A percentile compares a stretch with the other conserved stretches of the same genome.
These are phyloP conservation scores for Lontra canadensis DNA, from an alignment of 2,113 vertebrate species.

Conservation along the genomic window DNA sequence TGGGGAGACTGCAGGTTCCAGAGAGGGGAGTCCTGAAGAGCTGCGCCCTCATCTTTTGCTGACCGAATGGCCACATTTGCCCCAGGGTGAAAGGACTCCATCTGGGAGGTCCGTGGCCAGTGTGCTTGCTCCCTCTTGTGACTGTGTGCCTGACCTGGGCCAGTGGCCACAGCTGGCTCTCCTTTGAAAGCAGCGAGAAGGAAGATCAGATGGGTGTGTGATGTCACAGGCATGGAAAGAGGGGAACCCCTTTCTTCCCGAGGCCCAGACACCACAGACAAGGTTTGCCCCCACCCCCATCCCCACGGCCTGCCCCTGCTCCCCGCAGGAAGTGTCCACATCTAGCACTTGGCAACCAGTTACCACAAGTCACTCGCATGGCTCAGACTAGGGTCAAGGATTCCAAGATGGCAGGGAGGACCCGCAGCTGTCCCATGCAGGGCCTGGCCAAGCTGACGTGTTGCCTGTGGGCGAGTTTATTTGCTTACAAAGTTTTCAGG, in stretches of 20 bases:
- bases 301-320: rapidly evolving
- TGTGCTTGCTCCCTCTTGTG: not conserved
- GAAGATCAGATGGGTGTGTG: rapidly evolving
- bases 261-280: not conserved
- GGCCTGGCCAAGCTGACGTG: not conserved
- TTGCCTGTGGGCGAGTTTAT: not conserved
- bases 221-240: not conserved
- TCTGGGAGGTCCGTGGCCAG: not conserved
- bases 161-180: not conserved
- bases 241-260: not conserved
- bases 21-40: not conserved
- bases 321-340: not conserved
- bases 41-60: rapidly evolving
- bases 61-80: not conserved
- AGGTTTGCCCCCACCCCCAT: not conserved
- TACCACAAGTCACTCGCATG: not conserved
- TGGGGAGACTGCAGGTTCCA: rapidly evolving
- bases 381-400: not conserved
- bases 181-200: not conserved
- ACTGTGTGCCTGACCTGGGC: not conserved
- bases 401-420: not conserved
- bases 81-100: not conserved
- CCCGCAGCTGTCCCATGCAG: not conserved
- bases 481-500: not conserved
- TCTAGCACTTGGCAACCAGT: not conserved